phyloP scores from a whole-genome alignment of 2,797 vertebrate species.

The Glyptemys insculpta region DNA sequence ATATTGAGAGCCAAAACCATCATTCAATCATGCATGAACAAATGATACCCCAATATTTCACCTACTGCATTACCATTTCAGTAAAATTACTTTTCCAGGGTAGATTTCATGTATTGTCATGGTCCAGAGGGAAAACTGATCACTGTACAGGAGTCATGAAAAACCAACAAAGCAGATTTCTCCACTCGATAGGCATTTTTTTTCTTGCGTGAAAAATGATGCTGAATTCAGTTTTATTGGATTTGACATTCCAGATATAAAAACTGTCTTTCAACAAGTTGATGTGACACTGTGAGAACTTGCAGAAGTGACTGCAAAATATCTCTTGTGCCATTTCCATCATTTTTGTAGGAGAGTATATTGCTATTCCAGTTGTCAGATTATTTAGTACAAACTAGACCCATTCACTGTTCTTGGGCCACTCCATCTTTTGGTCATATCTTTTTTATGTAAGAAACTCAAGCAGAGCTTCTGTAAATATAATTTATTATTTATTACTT shows the following conservation, averaged over 20 bases:
- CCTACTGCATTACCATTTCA: background rate
- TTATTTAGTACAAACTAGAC: background rate
- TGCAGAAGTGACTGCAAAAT: slow-evolving; percentile 20
- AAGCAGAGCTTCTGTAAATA: background rate
- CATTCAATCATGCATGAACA: background rate
- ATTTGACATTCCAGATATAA: slow-evolving; percentile 3
- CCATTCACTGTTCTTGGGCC: background rate
- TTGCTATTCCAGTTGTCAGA: background rate
- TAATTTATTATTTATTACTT: background rate
- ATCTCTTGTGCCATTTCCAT: background rate
- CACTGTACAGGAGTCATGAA: background rate
- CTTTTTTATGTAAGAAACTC: background rate
- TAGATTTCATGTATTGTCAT: background rate
- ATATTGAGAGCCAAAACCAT: background rate
- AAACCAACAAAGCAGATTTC: slow-evolving; percentile 3
- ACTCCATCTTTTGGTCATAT: background rate
- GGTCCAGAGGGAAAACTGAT: background rate
- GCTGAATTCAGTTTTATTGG: background rate
- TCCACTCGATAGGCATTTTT: slow-evolving; percentile 15
- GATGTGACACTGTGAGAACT: background rate
- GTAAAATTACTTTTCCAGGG: rapidly evolving
- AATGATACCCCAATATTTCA: background rate
- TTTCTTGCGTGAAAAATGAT: slow-evolving; percentile 11
- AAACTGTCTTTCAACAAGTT: slow-evolving; percentile 13
- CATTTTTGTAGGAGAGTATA: background rate